Conservation (phyloP, 2,888 invertebrate genomes). For the Geophilus truncorum region DNA sequence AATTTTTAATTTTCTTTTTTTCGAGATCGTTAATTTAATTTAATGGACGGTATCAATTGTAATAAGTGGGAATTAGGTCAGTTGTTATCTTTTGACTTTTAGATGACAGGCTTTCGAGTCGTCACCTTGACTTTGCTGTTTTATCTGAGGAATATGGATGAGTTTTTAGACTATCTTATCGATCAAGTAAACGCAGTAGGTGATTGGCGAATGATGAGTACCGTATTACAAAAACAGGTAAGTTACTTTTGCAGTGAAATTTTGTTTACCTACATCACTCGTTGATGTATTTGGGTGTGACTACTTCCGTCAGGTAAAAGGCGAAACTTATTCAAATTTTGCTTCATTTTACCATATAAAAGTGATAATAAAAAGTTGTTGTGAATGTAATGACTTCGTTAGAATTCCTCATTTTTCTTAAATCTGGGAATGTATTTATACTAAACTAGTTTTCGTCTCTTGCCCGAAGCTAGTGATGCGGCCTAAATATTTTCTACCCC, state of each 20-base stretch:
- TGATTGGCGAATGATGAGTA: not conserved
- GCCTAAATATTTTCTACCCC: not conserved
- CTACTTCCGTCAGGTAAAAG: too few species aligned
- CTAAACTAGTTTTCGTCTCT: not conserved
- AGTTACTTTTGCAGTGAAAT: too few species aligned
- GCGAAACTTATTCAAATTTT: too few species aligned
- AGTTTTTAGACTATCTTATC: not conserved
- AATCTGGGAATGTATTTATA: not conserved
- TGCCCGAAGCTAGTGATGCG: not conserved
- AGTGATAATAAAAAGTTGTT: not conserved
- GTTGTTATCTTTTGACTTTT: not conserved
- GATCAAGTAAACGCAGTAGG: not conserved
- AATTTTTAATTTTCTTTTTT: not conserved
- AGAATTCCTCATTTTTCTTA: not conserved
- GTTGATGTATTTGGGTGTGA: too few species aligned
- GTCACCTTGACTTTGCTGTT: constrained; percentile 12
- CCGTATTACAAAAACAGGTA: not conserved
- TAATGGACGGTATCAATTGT: not conserved
- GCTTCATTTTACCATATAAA: not conserved
- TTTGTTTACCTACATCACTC: too few species aligned
- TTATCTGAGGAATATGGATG: not conserved
- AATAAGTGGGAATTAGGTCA: not conserved
- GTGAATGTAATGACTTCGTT: not conserved
- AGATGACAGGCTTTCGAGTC: not conserved
- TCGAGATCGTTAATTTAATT: not conserved